Conservation (phyloP, 2,888 invertebrate species). For the Mechanitis mazaeus region DNA sequence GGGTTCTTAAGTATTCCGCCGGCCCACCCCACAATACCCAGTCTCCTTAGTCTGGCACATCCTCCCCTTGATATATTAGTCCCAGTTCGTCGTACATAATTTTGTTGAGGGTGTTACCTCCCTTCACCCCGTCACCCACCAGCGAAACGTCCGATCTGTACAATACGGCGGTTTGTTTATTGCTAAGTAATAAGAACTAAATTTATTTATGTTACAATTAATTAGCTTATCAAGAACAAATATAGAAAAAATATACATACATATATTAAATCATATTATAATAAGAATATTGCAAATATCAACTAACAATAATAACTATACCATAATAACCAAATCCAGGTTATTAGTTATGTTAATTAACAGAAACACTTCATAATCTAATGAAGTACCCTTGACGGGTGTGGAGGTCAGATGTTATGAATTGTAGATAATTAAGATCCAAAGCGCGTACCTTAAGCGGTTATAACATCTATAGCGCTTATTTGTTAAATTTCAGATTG, state of each 20-base stretch:
- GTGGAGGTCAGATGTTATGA: slow-evolving; percentile 3
- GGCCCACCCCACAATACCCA: slow-evolving; percentile 74
- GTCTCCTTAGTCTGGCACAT: slow-evolving; percentile 76
- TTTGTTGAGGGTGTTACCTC: slow-evolving; percentile 68
- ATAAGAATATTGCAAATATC: not conserved
- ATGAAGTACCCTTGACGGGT: not conserved
- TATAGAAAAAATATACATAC: too few species aligned
- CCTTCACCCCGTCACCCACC: slow-evolving; percentile 54
- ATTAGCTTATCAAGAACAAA: not conserved
- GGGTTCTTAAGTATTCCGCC: slow-evolving; percentile 76
- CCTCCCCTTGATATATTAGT: slow-evolving; percentile 77
- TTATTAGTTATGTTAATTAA: too few species aligned
- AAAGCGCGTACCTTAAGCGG: not conserved
- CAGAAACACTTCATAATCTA: not conserved
- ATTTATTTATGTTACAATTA: slow-evolving; percentile 17
- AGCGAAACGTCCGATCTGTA: slow-evolving; percentile 58
- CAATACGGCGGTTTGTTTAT: slow-evolving; percentile 75
- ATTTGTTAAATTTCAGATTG: not conserved
- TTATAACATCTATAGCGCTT: too few species aligned
- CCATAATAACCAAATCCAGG: too few species aligned
- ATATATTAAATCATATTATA: not conserved
- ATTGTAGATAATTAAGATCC: not conserved
- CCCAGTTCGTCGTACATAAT: slow-evolving; percentile 78
- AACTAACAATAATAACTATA: too few species aligned
- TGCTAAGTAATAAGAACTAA: slow-evolving; percentile 54